phyloP scores from a whole-genome alignment of 1,140 invertebrate genomes.

The Sitobion miscanthi region DNA sequence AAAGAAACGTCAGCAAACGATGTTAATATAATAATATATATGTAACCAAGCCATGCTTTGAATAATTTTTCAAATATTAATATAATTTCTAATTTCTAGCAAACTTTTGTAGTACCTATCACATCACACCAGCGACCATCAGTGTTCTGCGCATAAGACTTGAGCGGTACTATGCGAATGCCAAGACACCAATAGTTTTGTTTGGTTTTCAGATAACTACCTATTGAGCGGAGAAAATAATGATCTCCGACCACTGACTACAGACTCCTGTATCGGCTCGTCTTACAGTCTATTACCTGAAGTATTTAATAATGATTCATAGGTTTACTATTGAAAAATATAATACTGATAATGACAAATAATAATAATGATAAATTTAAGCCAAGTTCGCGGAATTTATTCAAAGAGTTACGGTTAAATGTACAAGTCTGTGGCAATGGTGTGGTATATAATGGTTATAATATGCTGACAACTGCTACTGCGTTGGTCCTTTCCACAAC shows the following conservation, averaged over 20 bases:
- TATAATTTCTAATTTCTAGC: background rate
- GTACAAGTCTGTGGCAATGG: background rate
- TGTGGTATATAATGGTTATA: slow-evolving; percentile 19
- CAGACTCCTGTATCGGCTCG: background rate
- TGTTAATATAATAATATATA: background rate
- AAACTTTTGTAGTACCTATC: background rate
- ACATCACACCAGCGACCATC: background rate
- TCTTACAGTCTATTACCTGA: background rate
- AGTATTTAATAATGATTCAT: too few relatives aligned
- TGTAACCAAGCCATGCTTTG: background rate
- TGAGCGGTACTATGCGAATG: background rate
- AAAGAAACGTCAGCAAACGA: background rate
- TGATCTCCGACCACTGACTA: background rate
- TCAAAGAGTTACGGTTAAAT: background rate
- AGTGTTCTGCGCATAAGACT: background rate
- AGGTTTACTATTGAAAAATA: background rate
- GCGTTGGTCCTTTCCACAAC: slow-evolving; percentile 38
- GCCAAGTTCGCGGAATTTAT: background rate
- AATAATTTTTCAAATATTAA: background rate
- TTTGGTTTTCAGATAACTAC: background rate
- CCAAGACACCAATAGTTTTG: background rate
- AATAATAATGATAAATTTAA: background rate
- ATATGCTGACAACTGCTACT: slow-evolving; percentile 6
- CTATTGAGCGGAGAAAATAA: background rate
- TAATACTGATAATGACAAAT: background rate